These are phyloP conservation scores for Heterocephalus glaber DNA, from an alignment of 2,113 vertebrate genomes.

Conservation along the genomic window DNA sequence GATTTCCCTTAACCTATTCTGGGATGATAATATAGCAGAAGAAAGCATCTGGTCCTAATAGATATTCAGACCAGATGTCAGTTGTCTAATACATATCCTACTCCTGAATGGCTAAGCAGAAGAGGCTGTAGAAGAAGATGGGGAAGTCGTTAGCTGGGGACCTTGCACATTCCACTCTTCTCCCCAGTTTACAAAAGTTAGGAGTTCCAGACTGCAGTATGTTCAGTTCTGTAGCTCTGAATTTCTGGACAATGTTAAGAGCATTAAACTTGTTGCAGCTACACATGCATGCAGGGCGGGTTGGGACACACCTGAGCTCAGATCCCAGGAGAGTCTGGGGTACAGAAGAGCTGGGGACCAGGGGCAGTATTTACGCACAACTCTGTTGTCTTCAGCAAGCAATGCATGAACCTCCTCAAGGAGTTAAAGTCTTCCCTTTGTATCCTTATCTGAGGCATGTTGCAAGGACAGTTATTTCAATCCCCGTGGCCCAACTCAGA, in stretches of 20 bases:
- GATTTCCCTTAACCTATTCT: conserved; percentile 85
- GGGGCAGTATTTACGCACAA: fast-evolving
- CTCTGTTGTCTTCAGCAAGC: not conserved
- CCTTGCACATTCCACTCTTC: conserved; percentile 84
- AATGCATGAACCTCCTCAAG: not conserved
- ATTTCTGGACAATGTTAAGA: conserved; percentile 88
- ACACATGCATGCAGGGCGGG: not conserved
- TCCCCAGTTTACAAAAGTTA: conserved; percentile 86
- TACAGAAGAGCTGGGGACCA: not conserved
- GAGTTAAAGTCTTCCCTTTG: not conserved
- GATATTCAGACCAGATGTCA: conserved; percentile 88
- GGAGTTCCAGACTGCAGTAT: conserved; percentile 86
- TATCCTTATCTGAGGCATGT: not conserved
- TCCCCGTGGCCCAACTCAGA: not conserved
- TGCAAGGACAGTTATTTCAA: not conserved
- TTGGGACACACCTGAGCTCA: conserved; percentile 77
- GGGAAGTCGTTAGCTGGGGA: conserved; percentile 85
- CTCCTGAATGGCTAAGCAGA: conserved; percentile 79
- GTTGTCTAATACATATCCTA: conserved; percentile 85
- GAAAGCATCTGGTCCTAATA: conserved; percentile 86
- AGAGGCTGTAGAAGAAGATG: conserved; percentile 82
- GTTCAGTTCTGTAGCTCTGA: conserved; percentile 86
- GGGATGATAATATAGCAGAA: conserved; percentile 81
- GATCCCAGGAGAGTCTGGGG: not conserved
- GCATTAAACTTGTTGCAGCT: conserved; percentile 72